These are phyloP conservation scores for Parelbella ahira DNA, from an alignment of 2,888 invertebrate genomes.

Conservation along the genomic window DNA sequence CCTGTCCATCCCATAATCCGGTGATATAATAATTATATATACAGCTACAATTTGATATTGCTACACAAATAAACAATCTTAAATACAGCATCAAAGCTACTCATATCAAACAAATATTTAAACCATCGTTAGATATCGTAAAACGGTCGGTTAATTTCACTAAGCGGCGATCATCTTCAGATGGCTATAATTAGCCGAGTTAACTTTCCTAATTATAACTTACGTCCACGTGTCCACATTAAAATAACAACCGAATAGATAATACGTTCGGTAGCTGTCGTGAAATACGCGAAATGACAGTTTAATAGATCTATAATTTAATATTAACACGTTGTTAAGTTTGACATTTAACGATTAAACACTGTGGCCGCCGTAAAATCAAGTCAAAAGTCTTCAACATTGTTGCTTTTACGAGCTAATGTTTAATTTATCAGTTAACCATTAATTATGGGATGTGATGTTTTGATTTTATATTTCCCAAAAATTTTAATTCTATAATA, in stretches of 20 bases:
- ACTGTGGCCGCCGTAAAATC: conserved; percentile 39
- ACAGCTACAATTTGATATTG: too few species aligned
- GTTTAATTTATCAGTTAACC: conserved; percentile 28
- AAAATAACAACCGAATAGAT: conserved; percentile 18
- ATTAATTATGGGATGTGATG: conserved; percentile 28
- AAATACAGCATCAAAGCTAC: conserved; percentile 15
- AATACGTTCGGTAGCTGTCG: conserved; percentile 36
- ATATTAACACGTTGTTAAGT: conserved; percentile 47
- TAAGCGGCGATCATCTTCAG: conserved; percentile 19
- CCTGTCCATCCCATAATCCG: too few species aligned
- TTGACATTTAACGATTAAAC: conserved; percentile 42
- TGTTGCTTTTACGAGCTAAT: conserved; percentile 40
- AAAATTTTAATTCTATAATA: too few species aligned
- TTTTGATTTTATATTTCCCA: too few species aligned
- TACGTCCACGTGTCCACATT: conserved; percentile 18
- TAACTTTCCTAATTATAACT: conserved; percentile 10
- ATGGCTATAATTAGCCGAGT: conserved; percentile 16
- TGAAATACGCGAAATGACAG: conserved; percentile 38
- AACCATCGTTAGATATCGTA: conserved; percentile 13
- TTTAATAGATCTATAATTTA: conserved; percentile 43
- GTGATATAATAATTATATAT: too few species aligned
- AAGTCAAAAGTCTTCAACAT: conserved; percentile 40
- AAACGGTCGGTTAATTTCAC: conserved; percentile 19
- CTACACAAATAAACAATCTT: too few species aligned
- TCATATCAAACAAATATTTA: conserved; percentile 15